A percentile compares a stretch with the other conserved stretches of the same genome.
phyloP scores from a whole-genome alignment of 2,888 invertebrate genomes.

The Deilephila porcellus region DNA sequence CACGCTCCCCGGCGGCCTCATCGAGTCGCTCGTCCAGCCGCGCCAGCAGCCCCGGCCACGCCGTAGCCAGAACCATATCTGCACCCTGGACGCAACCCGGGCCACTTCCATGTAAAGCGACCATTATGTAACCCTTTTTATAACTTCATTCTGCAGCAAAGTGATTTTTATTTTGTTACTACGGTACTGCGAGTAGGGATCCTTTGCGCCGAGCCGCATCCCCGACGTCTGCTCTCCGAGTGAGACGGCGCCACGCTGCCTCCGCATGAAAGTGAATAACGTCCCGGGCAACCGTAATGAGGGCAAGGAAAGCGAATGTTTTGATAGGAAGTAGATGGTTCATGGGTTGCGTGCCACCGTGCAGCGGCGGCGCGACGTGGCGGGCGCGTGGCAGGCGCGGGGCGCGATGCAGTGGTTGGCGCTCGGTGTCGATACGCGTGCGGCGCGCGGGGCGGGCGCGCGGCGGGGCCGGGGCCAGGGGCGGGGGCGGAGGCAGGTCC shows the following conservation, averaged over 20 bases:
- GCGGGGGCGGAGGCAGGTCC: constrained; percentile 63
- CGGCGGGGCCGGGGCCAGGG: constrained; percentile 50
- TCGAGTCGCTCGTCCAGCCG: background rate
- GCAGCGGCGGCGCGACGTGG: constrained; percentile 43
- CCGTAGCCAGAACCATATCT: background rate
- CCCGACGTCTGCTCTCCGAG: background rate
- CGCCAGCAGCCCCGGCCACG: background rate
- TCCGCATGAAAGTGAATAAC: constrained; percentile 50
- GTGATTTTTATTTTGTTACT: background rate
- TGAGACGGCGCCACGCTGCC: background rate
- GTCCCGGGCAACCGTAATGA: constrained; percentile 54
- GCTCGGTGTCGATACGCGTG: constrained; percentile 72
- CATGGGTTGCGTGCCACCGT: constrained; percentile 53
- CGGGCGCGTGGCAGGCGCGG: constrained; percentile 42
- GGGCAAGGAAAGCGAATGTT: constrained; percentile 63
- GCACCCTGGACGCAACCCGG: background rate
- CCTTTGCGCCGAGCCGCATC: background rate
- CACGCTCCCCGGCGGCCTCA: background rate
- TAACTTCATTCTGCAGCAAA: constrained; percentile 17
- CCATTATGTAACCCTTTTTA: constrained; percentile 14
- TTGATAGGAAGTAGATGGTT: constrained; percentile 51
- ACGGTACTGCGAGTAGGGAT: background rate
- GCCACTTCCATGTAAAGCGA: constrained; percentile 4
- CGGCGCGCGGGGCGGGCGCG: constrained; percentile 49
- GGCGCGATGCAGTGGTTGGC: constrained; percentile 73